Evolutionary conservation across 2,113 vertebrate species (phyloP).

Genomic region (Plotosus lineatus): DNA sequence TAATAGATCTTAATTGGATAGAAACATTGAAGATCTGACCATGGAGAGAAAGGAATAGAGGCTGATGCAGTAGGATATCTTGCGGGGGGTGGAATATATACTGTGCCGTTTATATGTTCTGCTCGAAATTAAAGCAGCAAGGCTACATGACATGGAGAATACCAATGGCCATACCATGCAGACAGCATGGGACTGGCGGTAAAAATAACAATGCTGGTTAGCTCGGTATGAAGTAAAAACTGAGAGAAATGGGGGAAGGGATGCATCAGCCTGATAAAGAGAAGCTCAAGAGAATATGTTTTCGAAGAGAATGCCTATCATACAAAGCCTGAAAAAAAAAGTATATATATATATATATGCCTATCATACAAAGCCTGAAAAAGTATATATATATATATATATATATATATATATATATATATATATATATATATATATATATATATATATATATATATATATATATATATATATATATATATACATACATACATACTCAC

Average conservation of each 20-base stretch:
- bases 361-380: slow-evolving; percentile 43
- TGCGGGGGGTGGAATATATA: not conserved
- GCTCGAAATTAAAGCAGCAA: slow-evolving; percentile 34
- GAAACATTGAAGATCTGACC: not conserved
- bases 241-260: not conserved
- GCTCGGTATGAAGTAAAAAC: slow-evolving; percentile 3
- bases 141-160: slow-evolving; percentile 45
- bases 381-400: slow-evolving; percentile 4
- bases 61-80: not conserved
- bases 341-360: too few species aligned
- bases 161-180: slow-evolving; percentile 38
- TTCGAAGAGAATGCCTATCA: slow-evolving; percentile 45
- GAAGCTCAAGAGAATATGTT: slow-evolving; percentile 5
- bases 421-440: too few species aligned
- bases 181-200: not conserved
- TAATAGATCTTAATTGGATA: slow-evolving; percentile 12
- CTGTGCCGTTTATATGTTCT: slow-evolving; percentile 6
- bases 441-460: too few species aligned
- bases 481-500: too few species aligned
- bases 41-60: slow-evolving; percentile 25
- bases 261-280: slow-evolving; percentile 13
- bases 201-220: slow-evolving; percentile 1
- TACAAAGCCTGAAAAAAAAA: not conserved
- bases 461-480: too few species aligned
- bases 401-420: too few species aligned